These are phyloP conservation scores for Leptodactylus fuscus DNA, from an alignment of 2,113 vertebrate species.

Conservation along the genomic window DNA sequence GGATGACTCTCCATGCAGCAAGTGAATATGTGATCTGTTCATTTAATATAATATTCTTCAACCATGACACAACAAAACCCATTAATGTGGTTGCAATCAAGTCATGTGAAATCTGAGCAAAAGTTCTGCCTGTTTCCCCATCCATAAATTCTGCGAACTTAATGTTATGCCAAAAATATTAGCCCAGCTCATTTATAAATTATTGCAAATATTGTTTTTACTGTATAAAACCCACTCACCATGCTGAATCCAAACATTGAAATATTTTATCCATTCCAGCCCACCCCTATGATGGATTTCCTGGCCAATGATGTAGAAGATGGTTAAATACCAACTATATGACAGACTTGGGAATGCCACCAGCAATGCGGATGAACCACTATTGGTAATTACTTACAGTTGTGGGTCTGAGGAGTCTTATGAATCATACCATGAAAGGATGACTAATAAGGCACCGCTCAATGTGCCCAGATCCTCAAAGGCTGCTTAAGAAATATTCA, in stretches of 20 bases:
- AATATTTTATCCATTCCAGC: not conserved
- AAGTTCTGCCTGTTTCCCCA: not conserved
- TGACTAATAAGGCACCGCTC: conserved; percentile 3
- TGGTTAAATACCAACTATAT: conserved; percentile 10
- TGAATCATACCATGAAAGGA: not conserved
- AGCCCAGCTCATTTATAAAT: not conserved
- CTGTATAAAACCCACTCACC: not conserved
- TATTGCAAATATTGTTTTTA: not conserved
- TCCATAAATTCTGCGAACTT: not conserved
- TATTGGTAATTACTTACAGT: conserved; percentile 32
- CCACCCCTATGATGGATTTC: not conserved
- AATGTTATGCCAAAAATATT: not conserved
- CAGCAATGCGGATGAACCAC: not conserved
- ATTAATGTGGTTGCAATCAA: not conserved
- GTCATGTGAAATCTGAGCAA: not conserved
- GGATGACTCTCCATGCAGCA: too few relatives aligned
- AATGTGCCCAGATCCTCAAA: conserved; percentile 14
- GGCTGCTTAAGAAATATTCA: too few relatives aligned
- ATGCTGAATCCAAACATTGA: not conserved
- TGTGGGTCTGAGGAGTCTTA: not conserved
- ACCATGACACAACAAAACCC: not conserved
- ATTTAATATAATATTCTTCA: not conserved
- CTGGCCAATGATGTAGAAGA: not conserved
- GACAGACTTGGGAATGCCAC: not conserved
- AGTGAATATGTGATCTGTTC: too few relatives aligned